Evolutionary conservation across 2,888 invertebrate species (phyloP).

Genomic region (Pammene fasciana): DNA sequence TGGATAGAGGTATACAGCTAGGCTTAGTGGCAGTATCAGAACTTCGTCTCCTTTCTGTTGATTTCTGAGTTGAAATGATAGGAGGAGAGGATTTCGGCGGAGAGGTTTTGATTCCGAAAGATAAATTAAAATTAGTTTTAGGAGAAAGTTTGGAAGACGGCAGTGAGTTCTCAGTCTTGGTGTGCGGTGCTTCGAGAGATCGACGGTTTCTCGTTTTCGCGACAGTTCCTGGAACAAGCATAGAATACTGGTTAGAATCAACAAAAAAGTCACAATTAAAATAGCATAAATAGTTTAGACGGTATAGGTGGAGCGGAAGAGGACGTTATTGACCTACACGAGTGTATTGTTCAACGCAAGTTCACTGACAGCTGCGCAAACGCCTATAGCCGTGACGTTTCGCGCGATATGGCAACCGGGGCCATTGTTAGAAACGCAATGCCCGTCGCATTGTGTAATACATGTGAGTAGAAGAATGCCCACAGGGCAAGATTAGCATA

Average conservation of each 20-base stretch:
- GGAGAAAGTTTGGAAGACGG: conserved; percentile 79
- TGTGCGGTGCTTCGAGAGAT: conserved; percentile 68
- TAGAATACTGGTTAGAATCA: conserved; percentile 42
- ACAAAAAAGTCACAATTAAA: neutral
- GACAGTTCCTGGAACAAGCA: conserved; percentile 73
- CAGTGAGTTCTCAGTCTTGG: conserved; percentile 77
- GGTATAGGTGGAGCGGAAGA: conserved; percentile 54
- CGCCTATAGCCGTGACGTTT: conserved; percentile 64
- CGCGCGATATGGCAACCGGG: conserved; percentile 60
- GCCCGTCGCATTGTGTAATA: conserved; percentile 52
- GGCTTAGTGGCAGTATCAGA: conserved; percentile 67
- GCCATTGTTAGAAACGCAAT: conserved; percentile 63
- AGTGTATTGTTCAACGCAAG: conserved; percentile 69
- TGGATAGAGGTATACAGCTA: conserved; percentile 76
- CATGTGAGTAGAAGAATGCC: conserved; percentile 37
- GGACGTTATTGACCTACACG: conserved; percentile 67
- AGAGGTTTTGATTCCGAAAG: conserved; percentile 69
- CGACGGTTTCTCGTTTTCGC: conserved; percentile 70
- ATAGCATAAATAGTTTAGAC: conserved; percentile 7
- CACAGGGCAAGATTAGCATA: conserved; percentile 30
- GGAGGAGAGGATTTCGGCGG: conserved; percentile 61
- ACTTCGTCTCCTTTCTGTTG: conserved; percentile 68
- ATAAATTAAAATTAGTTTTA: conserved; percentile 70
- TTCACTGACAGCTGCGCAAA: conserved; percentile 69
- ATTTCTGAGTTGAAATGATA: conserved; percentile 58